phyloP scores from a whole-genome alignment of 1,140 invertebrate species.

The Euglossa dilemma region DNA sequence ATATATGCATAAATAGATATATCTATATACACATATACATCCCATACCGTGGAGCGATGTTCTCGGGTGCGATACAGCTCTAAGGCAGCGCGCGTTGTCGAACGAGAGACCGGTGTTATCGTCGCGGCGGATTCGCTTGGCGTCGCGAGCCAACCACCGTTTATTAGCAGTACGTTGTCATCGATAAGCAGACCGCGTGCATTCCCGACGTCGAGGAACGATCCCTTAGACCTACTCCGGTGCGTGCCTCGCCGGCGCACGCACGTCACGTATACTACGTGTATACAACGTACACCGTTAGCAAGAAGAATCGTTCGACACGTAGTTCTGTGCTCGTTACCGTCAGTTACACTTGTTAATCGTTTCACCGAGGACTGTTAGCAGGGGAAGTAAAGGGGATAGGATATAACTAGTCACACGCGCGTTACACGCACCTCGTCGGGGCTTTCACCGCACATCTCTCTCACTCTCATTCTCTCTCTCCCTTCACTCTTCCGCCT shows the following conservation, averaged over 20 bases:
- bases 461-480: constrained; percentile 7
- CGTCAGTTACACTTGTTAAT: constrained; percentile 33
- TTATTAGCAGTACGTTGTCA: constrained; percentile 41
- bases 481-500: constrained; percentile 77
- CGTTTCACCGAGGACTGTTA: background rate
- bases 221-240: constrained; percentile 36
- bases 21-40: too few relatives aligned
- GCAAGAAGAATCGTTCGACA: constrained; percentile 53
- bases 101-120: constrained; percentile 13
- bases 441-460: too few relatives aligned
- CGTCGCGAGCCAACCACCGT: constrained; percentile 45
- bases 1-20: too few relatives aligned
- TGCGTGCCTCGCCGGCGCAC: constrained; percentile 47
- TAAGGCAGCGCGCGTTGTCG: background rate
- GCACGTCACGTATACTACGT: constrained; percentile 57
- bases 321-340: constrained; percentile 48
- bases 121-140: constrained; percentile 41
- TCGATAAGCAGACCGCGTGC: constrained; percentile 31
- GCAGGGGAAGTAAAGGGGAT: too few relatives aligned
- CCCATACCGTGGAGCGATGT: background rate
- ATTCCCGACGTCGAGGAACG: constrained; percentile 17
- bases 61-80: background rate
- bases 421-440: background rate
- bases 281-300: constrained; percentile 71
- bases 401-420: background rate